These are phyloP conservation scores for Cheilosia scutellata DNA, from an alignment of 2,888 invertebrate genomes.

Conservation along the genomic window DNA sequence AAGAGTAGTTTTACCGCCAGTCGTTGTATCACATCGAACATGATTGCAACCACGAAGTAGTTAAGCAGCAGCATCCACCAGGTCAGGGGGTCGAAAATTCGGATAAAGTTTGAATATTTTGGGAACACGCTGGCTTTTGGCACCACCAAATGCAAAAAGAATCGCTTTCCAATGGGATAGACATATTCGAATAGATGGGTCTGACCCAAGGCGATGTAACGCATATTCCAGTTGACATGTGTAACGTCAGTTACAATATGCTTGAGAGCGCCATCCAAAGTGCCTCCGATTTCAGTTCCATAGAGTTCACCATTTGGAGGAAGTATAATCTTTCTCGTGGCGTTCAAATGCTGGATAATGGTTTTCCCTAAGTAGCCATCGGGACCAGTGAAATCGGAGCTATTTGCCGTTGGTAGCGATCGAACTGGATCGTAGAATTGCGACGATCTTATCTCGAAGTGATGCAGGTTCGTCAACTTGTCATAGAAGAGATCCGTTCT, in stretches of 20 bases:
- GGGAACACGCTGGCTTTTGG: conserved; percentile 80
- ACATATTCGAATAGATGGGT: conserved; percentile 79
- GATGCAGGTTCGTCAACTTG: conserved; percentile 79
- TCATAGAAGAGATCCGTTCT: conserved; percentile 76
- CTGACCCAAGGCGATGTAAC: conserved; percentile 77
- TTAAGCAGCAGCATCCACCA: conserved; percentile 75
- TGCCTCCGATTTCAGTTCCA: conserved; percentile 78
- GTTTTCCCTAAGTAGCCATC: conserved; percentile 78
- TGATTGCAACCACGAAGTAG: conserved; percentile 26
- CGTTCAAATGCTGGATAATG: conserved; percentile 79
- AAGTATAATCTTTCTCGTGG: conserved; percentile 78
- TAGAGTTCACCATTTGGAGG: conserved; percentile 79
- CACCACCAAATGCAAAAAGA: conserved; percentile 79
- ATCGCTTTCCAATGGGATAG: conserved; percentile 79
- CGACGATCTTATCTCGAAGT: conserved; percentile 78
- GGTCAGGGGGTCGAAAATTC: conserved; percentile 78
- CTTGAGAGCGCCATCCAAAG: conserved; percentile 78
- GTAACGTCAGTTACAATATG: conserved; percentile 77
- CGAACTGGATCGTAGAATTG: conserved; percentile 80
- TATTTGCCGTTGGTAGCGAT: conserved; percentile 77
- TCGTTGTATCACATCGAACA: conserved; percentile 27
- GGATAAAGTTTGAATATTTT: conserved; percentile 79
- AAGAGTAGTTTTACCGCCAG: conserved; percentile 18
- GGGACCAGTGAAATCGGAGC: conserved; percentile 76
- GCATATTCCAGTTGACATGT: conserved; percentile 80